Conservation (phyloP, 2,888 invertebrate species). For the Cataglyphis cursor region DNA sequence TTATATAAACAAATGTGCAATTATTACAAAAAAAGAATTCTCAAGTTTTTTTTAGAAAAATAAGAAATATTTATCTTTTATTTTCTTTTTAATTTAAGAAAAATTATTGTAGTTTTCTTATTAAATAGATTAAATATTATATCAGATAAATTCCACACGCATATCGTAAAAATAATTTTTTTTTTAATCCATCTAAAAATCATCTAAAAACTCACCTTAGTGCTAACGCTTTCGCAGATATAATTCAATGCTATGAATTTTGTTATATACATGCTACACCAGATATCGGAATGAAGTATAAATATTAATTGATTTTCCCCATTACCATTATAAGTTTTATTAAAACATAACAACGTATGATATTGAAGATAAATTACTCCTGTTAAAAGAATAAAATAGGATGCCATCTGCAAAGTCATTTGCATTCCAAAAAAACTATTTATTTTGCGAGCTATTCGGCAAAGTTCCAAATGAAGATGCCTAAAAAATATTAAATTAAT, state of each 20-base stretch:
- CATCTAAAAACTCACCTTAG: background rate
- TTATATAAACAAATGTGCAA: background rate
- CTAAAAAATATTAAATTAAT: conserved; percentile 9
- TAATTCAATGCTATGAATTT: conserved; percentile 22
- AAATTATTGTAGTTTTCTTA: background rate
- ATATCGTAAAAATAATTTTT: background rate
- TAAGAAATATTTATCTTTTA: background rate
- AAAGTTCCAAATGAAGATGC: conserved; percentile 37
- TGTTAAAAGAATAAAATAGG: background rate
- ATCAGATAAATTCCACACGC: no score
- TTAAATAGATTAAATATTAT: no score
- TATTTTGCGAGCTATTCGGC: conserved; percentile 21
- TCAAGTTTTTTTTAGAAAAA: background rate
- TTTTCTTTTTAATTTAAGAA: background rate
- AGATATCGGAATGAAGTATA: background rate
- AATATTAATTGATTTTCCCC: background rate
- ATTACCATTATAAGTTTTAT: background rate
- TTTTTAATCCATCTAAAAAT: background rate
- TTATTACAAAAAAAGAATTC: background rate
- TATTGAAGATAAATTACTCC: background rate
- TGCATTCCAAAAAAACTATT: conserved; percentile 6
- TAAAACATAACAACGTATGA: background rate
- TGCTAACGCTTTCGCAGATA: conserved; percentile 30
- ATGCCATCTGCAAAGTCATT: conserved; percentile 19
- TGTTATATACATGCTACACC: background rate